These are phyloP conservation scores for Wiebesia pumilae DNA, from an alignment of 1,140 invertebrate genomes.

Conservation along the genomic window DNA sequence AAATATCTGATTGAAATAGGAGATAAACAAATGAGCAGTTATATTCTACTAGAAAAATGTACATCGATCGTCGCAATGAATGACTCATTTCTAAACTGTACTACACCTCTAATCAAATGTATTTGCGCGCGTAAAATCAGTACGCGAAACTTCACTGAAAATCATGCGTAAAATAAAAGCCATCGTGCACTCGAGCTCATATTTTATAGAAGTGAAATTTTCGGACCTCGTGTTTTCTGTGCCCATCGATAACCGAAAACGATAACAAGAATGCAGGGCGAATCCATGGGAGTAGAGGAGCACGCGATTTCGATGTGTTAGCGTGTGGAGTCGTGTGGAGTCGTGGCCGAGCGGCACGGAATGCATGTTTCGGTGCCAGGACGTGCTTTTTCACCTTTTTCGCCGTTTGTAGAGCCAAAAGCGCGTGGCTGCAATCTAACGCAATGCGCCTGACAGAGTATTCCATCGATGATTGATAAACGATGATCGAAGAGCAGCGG, in stretches of 20 bases:
- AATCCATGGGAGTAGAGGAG: constrained; percentile 25
- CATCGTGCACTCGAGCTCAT: constrained; percentile 35
- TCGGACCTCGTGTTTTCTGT: constrained; percentile 23
- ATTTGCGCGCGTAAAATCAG: background rate
- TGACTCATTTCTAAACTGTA: background rate
- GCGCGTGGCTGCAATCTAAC: constrained; percentile 35
- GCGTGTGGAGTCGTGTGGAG: constrained; percentile 9
- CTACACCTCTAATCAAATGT: constrained; percentile 34
- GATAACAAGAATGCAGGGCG: constrained; percentile 54
- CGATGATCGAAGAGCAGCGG: constrained; percentile 41
- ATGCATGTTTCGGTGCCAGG: constrained; percentile 35
- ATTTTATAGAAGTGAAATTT: constrained; percentile 55
- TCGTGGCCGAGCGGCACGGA: background rate
- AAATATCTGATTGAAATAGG: no score
- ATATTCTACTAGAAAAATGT: background rate
- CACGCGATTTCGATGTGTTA: constrained; percentile 7
- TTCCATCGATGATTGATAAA: constrained; percentile 53
- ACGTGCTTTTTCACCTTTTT: constrained; percentile 49
- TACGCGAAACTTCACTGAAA: background rate
- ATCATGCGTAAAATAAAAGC: constrained; percentile 25
- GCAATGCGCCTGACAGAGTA: constrained; percentile 48
- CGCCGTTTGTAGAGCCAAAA: background rate
- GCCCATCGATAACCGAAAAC: constrained; percentile 50
- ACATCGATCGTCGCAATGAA: background rate
- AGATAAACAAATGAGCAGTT: no score